Conservation (phyloP, 2,888 invertebrate genomes). For the Vesta saturnalis region DNA sequence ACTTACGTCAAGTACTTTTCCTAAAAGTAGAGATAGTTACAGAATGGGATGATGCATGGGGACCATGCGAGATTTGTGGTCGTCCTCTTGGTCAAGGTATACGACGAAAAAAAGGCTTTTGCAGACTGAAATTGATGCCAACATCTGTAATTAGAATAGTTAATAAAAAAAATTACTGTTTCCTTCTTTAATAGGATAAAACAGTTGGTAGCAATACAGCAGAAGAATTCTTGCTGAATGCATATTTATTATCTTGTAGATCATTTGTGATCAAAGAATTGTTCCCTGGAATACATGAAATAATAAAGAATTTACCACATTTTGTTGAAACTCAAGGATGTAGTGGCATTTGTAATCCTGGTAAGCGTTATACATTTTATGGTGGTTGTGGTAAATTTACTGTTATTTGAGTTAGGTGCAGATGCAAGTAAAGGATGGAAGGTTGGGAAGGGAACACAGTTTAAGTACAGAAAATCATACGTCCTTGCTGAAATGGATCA, state of each 20-base stretch:
- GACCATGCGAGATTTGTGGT: constrained; percentile 65
- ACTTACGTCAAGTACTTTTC: constrained; percentile 59
- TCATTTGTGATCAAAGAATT: constrained; percentile 60
- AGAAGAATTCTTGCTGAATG: constrained; percentile 45
- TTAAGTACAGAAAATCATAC: constrained; percentile 64
- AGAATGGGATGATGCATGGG: constrained; percentile 66
- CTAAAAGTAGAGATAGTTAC: constrained; percentile 63
- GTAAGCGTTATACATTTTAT: constrained; percentile 36
- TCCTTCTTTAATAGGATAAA: neutral
- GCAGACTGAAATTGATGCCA: constrained; percentile 61
- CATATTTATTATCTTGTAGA: constrained; percentile 61
- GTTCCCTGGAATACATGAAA: constrained; percentile 63
- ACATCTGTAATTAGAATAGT: neutral
- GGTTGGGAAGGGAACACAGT: constrained; percentile 59
- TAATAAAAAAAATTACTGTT: neutral
- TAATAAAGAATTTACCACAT: constrained; percentile 64
- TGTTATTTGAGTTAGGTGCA: too few relatives aligned
- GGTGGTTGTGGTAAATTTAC: too few relatives aligned
- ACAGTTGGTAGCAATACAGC: constrained; percentile 20
- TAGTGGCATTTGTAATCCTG: constrained; percentile 59
- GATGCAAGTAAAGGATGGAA: constrained; percentile 61
- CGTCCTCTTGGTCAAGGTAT: constrained; percentile 58
- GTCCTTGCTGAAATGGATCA: constrained; percentile 66
- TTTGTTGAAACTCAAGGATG: constrained; percentile 62
- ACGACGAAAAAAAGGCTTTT: constrained; percentile 62